phyloP scores from a whole-genome alignment of 2,888 invertebrate genomes.

The Nebria brevicollis region DNA sequence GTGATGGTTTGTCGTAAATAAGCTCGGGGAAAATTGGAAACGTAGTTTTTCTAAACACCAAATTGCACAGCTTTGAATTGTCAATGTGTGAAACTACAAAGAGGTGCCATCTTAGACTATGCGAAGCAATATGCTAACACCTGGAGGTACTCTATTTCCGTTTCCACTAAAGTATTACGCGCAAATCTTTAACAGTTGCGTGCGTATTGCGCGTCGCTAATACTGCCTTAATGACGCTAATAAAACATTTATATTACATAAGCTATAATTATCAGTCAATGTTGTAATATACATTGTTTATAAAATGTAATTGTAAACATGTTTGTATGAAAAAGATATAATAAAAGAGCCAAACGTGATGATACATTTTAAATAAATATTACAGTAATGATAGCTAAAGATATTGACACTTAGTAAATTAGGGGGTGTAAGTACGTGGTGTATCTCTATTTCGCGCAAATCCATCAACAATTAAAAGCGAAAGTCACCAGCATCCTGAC shows the following conservation, averaged over 20 bases:
- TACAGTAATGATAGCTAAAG: too few relatives aligned
- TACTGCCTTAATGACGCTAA: neutral
- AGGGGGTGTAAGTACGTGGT: constrained; percentile 7
- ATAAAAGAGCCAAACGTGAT: neutral
- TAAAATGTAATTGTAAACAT: neutral
- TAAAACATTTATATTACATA: neutral
- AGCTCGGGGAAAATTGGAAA: neutral
- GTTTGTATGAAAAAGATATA: neutral
- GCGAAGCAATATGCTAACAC: constrained; percentile 4
- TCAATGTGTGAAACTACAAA: neutral
- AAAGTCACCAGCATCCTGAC: constrained; percentile 3
- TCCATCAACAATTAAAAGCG: constrained; percentile 30
- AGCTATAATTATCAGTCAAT: too few relatives aligned
- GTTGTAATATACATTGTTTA: too few relatives aligned
- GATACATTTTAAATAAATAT: neutral
- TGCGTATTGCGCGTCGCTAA: constrained; percentile 2
- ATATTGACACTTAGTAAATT: neutral
- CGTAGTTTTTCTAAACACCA: neutral
- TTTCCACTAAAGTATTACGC: neutral
- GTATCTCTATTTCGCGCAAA: constrained; percentile 14
- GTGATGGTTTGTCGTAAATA: constrained; percentile 4
- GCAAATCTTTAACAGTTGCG: constrained; percentile 26
- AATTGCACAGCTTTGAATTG: neutral
- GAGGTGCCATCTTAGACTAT: constrained; percentile 26
- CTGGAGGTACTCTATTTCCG: constrained; percentile 23